Base-by-base conservation (phyloP, 2,888 invertebrate genomes). In the Pycnomerus fuliginosus region DNA sequence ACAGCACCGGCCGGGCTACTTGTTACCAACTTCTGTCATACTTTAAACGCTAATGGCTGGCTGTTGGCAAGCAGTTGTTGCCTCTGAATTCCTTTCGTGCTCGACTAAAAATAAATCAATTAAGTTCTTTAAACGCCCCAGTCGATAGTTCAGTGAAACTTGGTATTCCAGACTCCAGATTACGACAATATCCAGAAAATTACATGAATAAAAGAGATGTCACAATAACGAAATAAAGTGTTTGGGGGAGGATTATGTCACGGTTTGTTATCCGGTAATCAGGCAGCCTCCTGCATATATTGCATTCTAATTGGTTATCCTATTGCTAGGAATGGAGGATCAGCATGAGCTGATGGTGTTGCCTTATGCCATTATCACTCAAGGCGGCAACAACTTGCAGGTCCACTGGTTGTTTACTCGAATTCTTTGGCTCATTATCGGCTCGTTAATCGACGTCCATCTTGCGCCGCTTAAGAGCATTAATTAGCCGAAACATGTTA, bases 231-330 rank as follows among this genome's bases (percentile, higher is more conserved):
- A 20, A 20, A 20, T 20, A 8, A 20, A 12, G 11, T 28, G 8
- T 28, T 28, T 12, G 16, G 15, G 15, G 13, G n/a, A 35, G 15
- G 36, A 3, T 25, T 27, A 13, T 29, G 43, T 41, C 33, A n/a
- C n/a, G n/a, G n/a, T 31, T 32, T 41, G 53, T 56, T 58, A 58
- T 55, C 55, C 53, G 37, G 50, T 53, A 53, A 58, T 58, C 54
- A 52, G 45, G 50, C 36, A 47, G 48, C 49, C 55, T 49, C 48
- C 38, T 20, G 50, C 51, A 52, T 50, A 51, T 52, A 56, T 52
- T 51, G 56, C 53, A 58, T 58, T 58, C 61, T 60, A 62, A 62
- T 62, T 61, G 57, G 55, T 42, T 37, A 38, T 42, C 46, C 40
- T 41, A 34, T 42, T 24, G 10, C 13, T 11, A 22, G 33, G 32